Evolutionary conservation across 2,797 vertebrate species (phyloP).

Genomic region (Arnoldichthys spilopterus): DNA sequence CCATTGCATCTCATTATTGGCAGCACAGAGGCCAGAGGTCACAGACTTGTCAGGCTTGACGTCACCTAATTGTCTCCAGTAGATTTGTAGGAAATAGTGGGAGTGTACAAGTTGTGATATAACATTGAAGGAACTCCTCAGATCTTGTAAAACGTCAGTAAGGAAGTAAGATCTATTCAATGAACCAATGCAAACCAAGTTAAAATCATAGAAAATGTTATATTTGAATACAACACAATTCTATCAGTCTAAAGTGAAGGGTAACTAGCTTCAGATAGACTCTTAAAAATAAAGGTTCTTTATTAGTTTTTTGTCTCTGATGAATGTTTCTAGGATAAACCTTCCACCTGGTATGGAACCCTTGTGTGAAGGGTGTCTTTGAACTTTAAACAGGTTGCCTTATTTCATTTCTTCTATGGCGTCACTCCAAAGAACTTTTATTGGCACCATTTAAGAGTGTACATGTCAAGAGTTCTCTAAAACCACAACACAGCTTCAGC

Average conservation of each 20-base stretch:
- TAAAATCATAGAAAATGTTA: too few relatives aligned
- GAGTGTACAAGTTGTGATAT: not conserved
- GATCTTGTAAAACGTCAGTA: not conserved
- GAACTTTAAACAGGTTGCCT: too few relatives aligned
- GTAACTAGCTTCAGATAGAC: too few relatives aligned
- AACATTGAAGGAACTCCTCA: not conserved
- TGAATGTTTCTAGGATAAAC: too few relatives aligned
- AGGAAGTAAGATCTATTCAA: not conserved
- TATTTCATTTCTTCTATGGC: not conserved
- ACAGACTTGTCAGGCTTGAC: conserved; percentile 6
- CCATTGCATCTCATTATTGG: conserved; percentile 77
- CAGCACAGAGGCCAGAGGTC: conserved; percentile 46
- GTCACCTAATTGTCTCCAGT: conserved; percentile 6
- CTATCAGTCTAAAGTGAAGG: too few relatives aligned
- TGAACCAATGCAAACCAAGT: not conserved
- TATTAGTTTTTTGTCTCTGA: too few relatives aligned
- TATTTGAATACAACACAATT: too few relatives aligned
- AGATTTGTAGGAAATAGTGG: not conserved
- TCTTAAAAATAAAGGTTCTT: not conserved
- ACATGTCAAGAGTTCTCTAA: not conserved
- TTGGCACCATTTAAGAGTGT: not conserved
- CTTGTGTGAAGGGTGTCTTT: too few relatives aligned
- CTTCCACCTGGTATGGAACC: not conserved
- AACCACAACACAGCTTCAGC: not conserved
- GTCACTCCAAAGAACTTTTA: not conserved